Conservation (phyloP, 2,113 vertebrate genomes). For the Ictalurus furcatus region DNA sequence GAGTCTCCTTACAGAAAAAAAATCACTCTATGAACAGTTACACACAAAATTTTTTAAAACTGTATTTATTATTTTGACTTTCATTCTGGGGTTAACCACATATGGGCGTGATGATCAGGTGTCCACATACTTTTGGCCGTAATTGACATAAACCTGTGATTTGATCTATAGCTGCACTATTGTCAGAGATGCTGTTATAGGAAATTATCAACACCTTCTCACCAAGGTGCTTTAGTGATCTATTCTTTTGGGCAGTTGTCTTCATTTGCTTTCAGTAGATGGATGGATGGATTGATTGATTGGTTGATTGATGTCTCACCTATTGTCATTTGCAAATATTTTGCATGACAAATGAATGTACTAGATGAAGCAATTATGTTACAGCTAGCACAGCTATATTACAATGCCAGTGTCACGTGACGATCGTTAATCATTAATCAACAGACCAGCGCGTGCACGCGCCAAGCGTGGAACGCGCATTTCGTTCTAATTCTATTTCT, state of each 20-base stretch:
- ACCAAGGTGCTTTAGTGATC: neutral
- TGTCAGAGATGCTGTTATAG: neutral
- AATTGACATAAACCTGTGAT: no score
- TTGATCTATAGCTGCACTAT: neutral
- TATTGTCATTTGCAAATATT: neutral
- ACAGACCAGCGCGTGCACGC: neutral
- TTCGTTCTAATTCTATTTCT: neutral
- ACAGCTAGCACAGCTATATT: neutral
- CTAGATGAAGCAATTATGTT: neutral
- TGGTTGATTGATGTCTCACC: neutral
- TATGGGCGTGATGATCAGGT: no score
- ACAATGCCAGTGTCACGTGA: neutral
- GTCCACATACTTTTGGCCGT: no score
- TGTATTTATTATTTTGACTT: no score
- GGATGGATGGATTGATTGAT: neutral
- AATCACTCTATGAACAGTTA: no score
- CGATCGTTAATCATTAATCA: neutral
- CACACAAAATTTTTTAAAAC: no score
- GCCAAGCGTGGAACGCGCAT: neutral
- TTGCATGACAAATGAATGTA: neutral
- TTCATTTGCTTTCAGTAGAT: neutral
- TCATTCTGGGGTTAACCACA: no score
- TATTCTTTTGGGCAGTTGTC: neutral
- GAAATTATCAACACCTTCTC: neutral
- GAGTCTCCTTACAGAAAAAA: no score